Evolutionary conservation across 1,140 invertebrate species (phyloP), one percentile per base, ranked within the genome.

Genomic region (Diachasma alloeum): DNA sequence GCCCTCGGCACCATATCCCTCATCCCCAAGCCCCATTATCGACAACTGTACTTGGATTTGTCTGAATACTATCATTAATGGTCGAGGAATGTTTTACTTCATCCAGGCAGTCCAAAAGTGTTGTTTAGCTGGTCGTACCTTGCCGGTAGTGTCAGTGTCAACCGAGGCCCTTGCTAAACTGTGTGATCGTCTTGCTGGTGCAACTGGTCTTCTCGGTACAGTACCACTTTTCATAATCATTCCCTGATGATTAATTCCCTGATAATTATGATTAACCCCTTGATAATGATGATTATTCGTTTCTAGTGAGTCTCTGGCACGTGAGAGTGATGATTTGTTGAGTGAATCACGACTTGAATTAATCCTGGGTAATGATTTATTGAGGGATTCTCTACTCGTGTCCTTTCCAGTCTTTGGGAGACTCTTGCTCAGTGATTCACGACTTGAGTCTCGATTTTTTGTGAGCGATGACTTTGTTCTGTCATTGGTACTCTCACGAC

Each of bases 51-150:
- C 17, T n/a, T 17, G 1, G 6, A 53, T 53, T 19, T 19, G 1
- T 9, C 48, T 53, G 1, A 53, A 53, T 19, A 53, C 17, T 13
- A 53, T 53, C 15, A 53, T 53, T n/a, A 53, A 53, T 53, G 48
- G n/a, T 53, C 48, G 48, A 53, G 1, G 22, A 10, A 63, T 26
- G 66, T 39, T 88, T 89, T 86, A 87, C 83, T 91, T 91, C 91
- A 93, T 90, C 92, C 92, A 93, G 89, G 87, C 90, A 87, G 85
- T 92, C 92, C 92, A 93, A 88, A 93, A 92, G 87, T 89, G 91
- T 85, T 91, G 91, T 88, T 92, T 92, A 82, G 90, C 86, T 84
- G 92, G 89, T 89, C 92, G 92, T 93, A 93, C 93, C 92, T 93
- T 93, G 87, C 91, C 90, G 86, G 87, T 76, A 11, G 74, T 91